Base-by-base conservation (phyloP, 2,797 vertebrate species). In the Calcarius lapponicus region DNA sequence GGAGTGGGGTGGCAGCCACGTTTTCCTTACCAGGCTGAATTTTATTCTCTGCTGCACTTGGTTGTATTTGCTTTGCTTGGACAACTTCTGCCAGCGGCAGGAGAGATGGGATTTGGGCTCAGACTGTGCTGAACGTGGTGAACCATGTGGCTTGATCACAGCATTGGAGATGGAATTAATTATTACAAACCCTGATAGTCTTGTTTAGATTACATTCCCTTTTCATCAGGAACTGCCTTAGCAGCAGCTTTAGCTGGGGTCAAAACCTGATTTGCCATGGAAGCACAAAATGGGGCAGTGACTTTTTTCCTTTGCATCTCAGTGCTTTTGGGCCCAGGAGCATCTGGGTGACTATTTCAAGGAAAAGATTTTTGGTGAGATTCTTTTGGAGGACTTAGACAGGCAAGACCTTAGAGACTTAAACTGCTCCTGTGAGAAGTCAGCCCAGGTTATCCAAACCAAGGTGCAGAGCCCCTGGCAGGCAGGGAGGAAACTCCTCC, bases 381-480 rank as follows among this genome's bases (percentile, higher is more conserved):
- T 14, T 48, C 7, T 53, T 53, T 53, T 51, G 50, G 29, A 53
- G 51, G 18, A 19, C 7, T 53, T 53, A 53, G 17, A 19, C 51
- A 92, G 95, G 95, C 97, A 91, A 91, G 84, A 92, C 93, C 92
- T 95, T 96, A 88, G 95, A 97, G 88, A 64, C 91, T 97, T 95
- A 82, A 97, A 96, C 64, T 96, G 95, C 80, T 97, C 81, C 95
- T 28, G 7, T 70, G 96, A 95, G 96, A 88, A 96, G 86, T 86
- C 93, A 93, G 92, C 88, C 94, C 96, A 94, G 93, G 92, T 90
- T 80, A 94, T 88, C 75, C 90, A 95, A 90, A 93, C 64, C 36
- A 36, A 36, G 36, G 36, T 74, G 67, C 54, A 47, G 86, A 83
- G 72, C 38, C 50, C 67, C 65, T 1, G 7, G 29, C 32, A 88